Percentiles rank a stretch among this genome's conserved stretches.
phyloP scores from a whole-genome alignment of 2,113 vertebrate species.

The Monopterus albus region DNA sequence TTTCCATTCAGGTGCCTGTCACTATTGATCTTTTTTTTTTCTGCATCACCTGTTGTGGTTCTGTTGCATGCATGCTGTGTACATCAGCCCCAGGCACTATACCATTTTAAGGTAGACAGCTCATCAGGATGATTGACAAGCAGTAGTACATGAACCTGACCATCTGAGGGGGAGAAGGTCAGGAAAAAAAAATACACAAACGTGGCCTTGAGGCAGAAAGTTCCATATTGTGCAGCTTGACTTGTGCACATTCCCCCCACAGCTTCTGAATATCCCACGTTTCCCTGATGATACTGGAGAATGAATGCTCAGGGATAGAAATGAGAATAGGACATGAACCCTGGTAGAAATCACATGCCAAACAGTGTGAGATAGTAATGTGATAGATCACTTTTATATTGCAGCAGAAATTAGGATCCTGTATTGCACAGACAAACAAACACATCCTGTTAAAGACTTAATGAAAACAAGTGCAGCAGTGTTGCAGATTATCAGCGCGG shows the following conservation, averaged over 20 bases:
- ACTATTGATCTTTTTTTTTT: conserved; percentile 2
- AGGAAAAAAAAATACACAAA: conserved; percentile 21
- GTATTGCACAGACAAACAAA: conserved; percentile 10
- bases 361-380: background rate
- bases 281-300: background rate
- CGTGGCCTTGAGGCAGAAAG: conserved; percentile 11
- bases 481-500: background rate
- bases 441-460: conserved; percentile 22
- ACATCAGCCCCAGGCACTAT: conserved; percentile 16
- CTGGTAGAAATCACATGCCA: conserved; percentile 5
- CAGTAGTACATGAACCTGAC: conserved; percentile 16
- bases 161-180: conserved; percentile 16
- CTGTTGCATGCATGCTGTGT: background rate
- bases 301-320: background rate
- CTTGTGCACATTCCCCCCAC: conserved; percentile 5
- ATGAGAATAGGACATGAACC: background rate
- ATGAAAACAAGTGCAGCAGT: conserved; percentile 11
- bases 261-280: conserved; percentile 26
- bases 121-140: conserved; percentile 44
- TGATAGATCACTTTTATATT: background rate
- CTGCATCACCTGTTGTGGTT: conserved; percentile 33
- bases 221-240: background rate
- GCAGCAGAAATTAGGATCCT: background rate
- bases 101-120: conserved; percentile 26
- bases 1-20: conserved; percentile 10